phyloP scores from a whole-genome alignment of 2,888 invertebrate species.

The Beris morrisii region DNA sequence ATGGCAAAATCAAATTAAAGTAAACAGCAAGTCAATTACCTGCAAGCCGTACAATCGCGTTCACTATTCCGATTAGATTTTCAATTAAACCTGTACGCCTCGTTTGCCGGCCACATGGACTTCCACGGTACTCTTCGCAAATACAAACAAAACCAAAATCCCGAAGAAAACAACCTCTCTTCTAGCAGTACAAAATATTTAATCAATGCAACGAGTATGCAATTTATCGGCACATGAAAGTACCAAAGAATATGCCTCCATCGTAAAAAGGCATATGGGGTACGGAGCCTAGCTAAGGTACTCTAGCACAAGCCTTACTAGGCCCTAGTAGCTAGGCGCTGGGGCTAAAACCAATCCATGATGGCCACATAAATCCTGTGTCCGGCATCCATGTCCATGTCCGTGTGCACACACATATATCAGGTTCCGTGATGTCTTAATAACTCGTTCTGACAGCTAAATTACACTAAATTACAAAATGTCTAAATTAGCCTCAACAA shows the following conservation, averaged over 20 bases:
- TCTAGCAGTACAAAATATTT: constrained; percentile 23
- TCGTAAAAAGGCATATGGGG: neutral
- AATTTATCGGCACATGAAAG: constrained; percentile 28
- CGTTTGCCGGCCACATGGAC: constrained; percentile 25
- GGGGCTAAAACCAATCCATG: constrained; percentile 19
- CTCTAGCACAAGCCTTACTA: neutral
- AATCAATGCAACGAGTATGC: constrained; percentile 25
- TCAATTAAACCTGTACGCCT: constrained; percentile 25
- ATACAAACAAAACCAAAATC: neutral
- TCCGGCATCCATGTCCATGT: constrained; percentile 30
- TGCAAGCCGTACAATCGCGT: constrained; percentile 22
- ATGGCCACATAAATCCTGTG: constrained; percentile 31
- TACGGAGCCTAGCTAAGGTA: neutral
- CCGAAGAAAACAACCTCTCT: constrained; percentile 8
- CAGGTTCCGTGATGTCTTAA: constrained; percentile 41
- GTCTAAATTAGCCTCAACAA: constrained; percentile 41
- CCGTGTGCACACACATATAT: constrained; percentile 23
- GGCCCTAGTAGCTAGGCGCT: neutral
- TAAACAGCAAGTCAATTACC: constrained; percentile 23
- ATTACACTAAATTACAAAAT: constrained; percentile 43
- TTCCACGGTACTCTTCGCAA: too few species aligned
- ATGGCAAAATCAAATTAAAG: constrained; percentile 7
- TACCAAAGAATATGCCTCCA: constrained; percentile 11
- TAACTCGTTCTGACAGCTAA: constrained; percentile 43
- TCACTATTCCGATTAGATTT: constrained; percentile 22